Evolutionary conservation across 2,888 invertebrate species (phyloP), one percentile per base, ranked within the genome.

Genomic region (Cyrtodaria siliqua): DNA sequence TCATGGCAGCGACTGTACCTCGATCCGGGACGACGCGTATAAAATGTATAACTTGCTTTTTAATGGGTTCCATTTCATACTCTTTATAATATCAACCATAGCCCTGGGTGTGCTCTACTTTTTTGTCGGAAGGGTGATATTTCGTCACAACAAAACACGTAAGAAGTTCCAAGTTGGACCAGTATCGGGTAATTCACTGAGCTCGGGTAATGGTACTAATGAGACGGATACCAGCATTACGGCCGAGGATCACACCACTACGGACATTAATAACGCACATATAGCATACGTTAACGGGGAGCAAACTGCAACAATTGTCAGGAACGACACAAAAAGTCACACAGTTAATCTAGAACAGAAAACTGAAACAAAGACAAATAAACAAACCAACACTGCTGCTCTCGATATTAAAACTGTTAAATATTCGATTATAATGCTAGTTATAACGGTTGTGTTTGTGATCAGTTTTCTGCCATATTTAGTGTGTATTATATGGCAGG

Each of bases 1-100:
- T 0, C 20, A 56, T 1, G 90, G 87, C 0, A 63, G 55, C 3
- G 88, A 89, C 73, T 90, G 90, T 59, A 86, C 87, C 12, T 82
- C 83, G 6, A 69, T 72, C 4, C 75, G 84, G 55, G 61, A 64
- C 0, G 62, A 79, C 3, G 61, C 56, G 0, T 74, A 63, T 26
- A 83, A 82, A n/a, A 4, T 81, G 0, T 82, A 80, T 42, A 74
- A 87, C 14, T 79, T 82, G 33, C 26, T 83, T 1, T 87, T 86
- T 57, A 87, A 86, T 66, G 62, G 60, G 3, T 24, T 85, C 2
- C 66, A 87, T 9, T 79, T 86, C 44, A 3, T 87, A 8, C 57
- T 71, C 8, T 89, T 88, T 40, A 49, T 88, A 26, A 27, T 74
- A 0, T 52, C 83, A 2, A 70, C 82, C 2, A 40, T 76, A 14